A percentile compares a stretch with the other conserved stretches of the same genome.
These are phyloP conservation scores for Chionoecetes opilio DNA, from an alignment of 1,140 invertebrate genomes.

Conservation along the genomic window DNA sequence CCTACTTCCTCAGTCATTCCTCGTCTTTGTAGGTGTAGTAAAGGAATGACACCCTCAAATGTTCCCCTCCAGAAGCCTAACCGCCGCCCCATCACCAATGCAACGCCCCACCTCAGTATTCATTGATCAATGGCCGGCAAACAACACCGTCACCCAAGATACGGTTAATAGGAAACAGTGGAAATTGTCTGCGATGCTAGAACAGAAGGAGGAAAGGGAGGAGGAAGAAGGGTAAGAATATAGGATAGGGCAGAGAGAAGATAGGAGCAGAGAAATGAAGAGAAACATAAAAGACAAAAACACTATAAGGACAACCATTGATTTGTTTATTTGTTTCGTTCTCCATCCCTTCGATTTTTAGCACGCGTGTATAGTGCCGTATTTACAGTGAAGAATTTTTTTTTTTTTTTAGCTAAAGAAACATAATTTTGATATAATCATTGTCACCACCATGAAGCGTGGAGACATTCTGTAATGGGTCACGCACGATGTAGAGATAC, in stretches of 20 bases:
- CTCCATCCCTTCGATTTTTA: too few relatives aligned
- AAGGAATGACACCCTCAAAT: not conserved
- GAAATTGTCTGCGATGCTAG: not conserved
- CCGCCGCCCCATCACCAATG: not conserved
- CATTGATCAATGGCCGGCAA: not conserved
- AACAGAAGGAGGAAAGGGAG: not conserved
- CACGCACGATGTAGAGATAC: too few relatives aligned
- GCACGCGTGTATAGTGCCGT: not conserved
- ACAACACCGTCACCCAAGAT: not conserved
- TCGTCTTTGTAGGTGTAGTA: not conserved
- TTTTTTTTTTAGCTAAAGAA: too few relatives aligned
- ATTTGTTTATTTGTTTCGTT: too few relatives aligned
- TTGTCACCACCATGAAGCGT: too few relatives aligned
- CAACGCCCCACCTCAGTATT: conserved; percentile 17
- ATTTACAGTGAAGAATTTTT: too few relatives aligned
- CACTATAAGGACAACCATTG: too few relatives aligned
- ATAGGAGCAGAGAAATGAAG: not conserved
- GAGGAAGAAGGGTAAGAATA: not conserved
- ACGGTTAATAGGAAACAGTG: not conserved
- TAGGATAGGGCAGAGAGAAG: too few relatives aligned
- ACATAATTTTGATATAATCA: too few relatives aligned
- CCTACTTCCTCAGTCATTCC: too few relatives aligned
- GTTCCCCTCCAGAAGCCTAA: not conserved
- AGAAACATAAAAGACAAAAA: not conserved
- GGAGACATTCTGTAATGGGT: too few relatives aligned